Conservation (phyloP, 2,888 invertebrate genomes). For the Tenodera sinensis region DNA sequence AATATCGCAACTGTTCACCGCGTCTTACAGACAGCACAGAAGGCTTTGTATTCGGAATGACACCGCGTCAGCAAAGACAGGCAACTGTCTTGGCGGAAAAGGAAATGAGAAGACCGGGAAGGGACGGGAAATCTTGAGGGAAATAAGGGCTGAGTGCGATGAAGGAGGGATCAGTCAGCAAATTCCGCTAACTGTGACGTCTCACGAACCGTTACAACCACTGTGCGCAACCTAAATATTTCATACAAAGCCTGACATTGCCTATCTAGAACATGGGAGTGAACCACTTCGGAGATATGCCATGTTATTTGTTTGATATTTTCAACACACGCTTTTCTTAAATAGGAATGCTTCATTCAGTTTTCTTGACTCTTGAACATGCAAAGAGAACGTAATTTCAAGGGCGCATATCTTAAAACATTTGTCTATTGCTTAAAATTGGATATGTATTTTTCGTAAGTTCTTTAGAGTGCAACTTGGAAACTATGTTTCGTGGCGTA, state of each 20-base stretch:
- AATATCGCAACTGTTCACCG: background rate
- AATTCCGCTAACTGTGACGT: background rate
- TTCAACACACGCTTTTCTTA: too few species aligned
- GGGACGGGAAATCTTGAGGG: background rate
- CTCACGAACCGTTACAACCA: background rate
- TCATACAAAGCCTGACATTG: background rate
- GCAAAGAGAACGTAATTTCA: too few species aligned
- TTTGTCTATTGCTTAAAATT: too few species aligned
- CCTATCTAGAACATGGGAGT: too few species aligned
- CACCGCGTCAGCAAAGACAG: background rate
- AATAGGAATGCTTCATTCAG: too few species aligned
- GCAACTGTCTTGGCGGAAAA: background rate
- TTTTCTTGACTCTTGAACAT: too few species aligned
- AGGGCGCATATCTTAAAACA: too few species aligned
- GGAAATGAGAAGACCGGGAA: background rate
- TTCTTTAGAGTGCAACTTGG: too few species aligned
- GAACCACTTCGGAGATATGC: too few species aligned
- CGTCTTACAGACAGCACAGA: background rate
- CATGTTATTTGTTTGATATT: too few species aligned
- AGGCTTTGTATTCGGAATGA: background rate
- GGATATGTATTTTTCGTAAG: too few species aligned
- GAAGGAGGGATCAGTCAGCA: background rate
- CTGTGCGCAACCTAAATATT: background rate
- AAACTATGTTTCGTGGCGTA: too few species aligned
- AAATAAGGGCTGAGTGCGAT: background rate